Percentiles rank a stretch among this genome's conserved stretches.
phyloP scores from a whole-genome alignment of 2,113 vertebrate genomes.

The Gnathonemus longibarbis region DNA sequence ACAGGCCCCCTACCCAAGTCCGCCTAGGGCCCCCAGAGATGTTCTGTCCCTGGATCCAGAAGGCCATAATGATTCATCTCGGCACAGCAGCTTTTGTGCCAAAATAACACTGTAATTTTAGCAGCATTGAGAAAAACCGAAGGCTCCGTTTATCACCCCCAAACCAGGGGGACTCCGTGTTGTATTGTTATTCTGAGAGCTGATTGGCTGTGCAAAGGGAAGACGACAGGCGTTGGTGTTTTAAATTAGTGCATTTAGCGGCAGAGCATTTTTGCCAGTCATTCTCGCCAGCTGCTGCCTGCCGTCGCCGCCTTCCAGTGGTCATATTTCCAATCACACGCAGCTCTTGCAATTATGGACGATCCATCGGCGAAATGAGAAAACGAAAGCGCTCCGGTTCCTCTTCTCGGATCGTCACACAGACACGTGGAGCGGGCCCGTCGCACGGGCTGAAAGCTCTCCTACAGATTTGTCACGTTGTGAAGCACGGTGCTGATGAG shows the following conservation, averaged over 20 bases:
- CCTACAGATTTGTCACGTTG: background rate
- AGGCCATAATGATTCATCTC: background rate
- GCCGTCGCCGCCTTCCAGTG: background rate
- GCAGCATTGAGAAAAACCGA: background rate
- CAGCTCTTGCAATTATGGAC: background rate
- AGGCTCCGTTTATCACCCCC: background rate
- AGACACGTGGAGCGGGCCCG: background rate
- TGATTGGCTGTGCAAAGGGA: background rate
- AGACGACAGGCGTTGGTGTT: background rate
- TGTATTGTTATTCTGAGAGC: background rate
- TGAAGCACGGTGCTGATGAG: background rate
- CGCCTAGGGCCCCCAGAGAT: background rate
- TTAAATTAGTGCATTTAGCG: background rate
- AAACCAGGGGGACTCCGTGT: background rate
- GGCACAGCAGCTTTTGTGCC: background rate
- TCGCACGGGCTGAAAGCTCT: background rate
- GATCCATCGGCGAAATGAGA: background rate
- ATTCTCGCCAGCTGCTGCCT: background rate
- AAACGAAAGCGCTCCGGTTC: background rate
- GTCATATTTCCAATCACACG: background rate
- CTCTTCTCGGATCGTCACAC: background rate
- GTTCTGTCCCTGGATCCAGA: background rate
- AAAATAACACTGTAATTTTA: background rate
- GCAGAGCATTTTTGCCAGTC: background rate
- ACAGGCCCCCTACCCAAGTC: background rate